Evolutionary conservation across 2,888 invertebrate genomes (phyloP), one percentile per base, ranked within the genome.

Genomic region (Eucriotettix oculatus): DNA sequence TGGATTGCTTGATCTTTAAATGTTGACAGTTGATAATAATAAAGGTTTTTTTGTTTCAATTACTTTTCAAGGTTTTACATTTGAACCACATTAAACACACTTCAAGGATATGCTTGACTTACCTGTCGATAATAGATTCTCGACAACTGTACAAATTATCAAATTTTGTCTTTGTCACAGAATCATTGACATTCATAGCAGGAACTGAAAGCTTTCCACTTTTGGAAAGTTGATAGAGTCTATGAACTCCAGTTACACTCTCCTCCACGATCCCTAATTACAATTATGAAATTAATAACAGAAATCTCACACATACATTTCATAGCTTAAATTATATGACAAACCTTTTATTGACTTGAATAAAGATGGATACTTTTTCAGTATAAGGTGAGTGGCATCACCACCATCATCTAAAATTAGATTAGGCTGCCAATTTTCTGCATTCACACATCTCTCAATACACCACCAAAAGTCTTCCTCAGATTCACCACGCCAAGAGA

Each of bases 391-490:
- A 0, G 96, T 96, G 52, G 95, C 93, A 75, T 97, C 96, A 0
- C 97, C 96, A 0, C 96, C 96, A 72, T 97, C 96, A 71, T 97
- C 96, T 64, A 97, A 76, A 68, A 97, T 95, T 90, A 97, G 92
- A 74, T 97, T 98, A 9, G 97, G 95, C 70, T 93, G 92, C 97
- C 97, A 98, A 68, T 85, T 84, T 66, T 91, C 88, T 0, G 86
- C 82, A 66, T 90, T 90, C 2, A 96, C 86, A 73, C 95, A 95
- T 70, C 89, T 89, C 75, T 97, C 96, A 68, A 97, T 97, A 72
- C 94, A 94, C 96, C 96, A 97, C 96, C 96, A 97, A 75, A 97
- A 97, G 68, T 97, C 97, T 70, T 96, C 96, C 72, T 97, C 96
- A 10, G 92, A 91, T 73, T 97, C 95, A 0, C 94, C 94, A 60